Evolutionary conservation across 2,113 vertebrate genomes (phyloP).

Genomic region (Psephotus haematonotus): DNA sequence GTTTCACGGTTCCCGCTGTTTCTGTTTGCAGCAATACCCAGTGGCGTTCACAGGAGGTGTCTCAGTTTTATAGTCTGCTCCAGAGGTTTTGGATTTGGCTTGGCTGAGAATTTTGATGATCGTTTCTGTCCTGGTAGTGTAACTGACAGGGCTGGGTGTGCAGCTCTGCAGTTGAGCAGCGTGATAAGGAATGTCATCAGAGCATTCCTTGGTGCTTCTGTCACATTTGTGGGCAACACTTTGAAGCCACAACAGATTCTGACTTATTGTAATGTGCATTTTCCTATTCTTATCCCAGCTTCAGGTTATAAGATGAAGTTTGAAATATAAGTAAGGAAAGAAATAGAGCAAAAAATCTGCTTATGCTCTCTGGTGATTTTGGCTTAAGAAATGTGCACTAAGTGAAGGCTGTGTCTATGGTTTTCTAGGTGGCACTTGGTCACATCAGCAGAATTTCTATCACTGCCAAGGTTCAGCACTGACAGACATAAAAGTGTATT

Average conservation of each 20-base stretch:
- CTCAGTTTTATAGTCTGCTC: background rate
- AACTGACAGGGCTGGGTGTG: background rate
- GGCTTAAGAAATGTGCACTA: no score
- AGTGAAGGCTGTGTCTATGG: rapidly evolving
- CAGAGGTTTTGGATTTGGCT: background rate
- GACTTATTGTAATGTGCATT: background rate
- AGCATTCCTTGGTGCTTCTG: rapidly evolving
- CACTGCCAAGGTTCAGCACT: background rate
- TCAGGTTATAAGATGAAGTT: background rate
- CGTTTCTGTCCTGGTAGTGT: background rate
- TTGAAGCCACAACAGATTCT: background rate
- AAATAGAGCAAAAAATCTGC: background rate
- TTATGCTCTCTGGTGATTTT: background rate
- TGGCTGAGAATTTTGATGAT: rapidly evolving
- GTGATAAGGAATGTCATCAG: background rate
- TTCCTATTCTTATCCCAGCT: background rate
- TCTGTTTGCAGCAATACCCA: background rate
- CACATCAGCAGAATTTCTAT: no score
- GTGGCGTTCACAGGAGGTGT: background rate
- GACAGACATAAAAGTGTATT: background rate
- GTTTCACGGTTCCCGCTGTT: background rate
- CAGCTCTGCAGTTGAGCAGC: background rate
- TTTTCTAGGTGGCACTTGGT: background rate
- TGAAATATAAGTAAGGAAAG: background rate
- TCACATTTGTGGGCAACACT: background rate